These are phyloP conservation scores for Cyphotilapia sp. DNA, from an alignment of 2,113 vertebrate genomes.

Conservation along the genomic window DNA sequence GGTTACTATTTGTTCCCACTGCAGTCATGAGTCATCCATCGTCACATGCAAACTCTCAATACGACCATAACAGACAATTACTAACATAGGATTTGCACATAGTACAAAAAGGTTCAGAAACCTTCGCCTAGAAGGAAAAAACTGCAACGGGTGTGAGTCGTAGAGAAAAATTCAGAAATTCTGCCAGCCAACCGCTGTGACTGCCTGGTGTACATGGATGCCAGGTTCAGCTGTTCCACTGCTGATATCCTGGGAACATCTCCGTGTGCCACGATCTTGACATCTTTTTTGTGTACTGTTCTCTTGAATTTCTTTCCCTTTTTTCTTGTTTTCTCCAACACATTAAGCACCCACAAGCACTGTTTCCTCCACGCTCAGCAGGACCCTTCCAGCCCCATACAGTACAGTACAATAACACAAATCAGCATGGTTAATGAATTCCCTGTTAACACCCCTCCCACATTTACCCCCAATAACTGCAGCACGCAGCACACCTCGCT, in stretches of 20 bases:
- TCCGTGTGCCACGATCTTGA: not conserved
- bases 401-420: not conserved
- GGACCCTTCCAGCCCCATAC: not conserved
- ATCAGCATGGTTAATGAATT: constrained; percentile 31
- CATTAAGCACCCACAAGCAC: not conserved
- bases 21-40: not conserved
- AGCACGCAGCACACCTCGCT: not conserved
- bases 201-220: not conserved
- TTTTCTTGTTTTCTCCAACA: not conserved
- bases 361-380: not conserved
- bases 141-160: not conserved
- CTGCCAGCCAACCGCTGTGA: not conserved
- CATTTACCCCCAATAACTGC: not conserved
- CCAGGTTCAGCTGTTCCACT: not conserved
- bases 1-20: not conserved
- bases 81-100: not conserved
- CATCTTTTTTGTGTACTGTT: not conserved
- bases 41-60: not conserved
- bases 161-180: not conserved
- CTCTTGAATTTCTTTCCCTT: not conserved
- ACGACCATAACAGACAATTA: not conserved
- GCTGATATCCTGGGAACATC: not conserved
- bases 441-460: not conserved
- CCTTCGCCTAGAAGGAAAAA: not conserved
- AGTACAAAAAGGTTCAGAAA: not conserved